Evolutionary conservation across 2,888 invertebrate species (phyloP).

Genomic region (Physocephala rufipes): DNA sequence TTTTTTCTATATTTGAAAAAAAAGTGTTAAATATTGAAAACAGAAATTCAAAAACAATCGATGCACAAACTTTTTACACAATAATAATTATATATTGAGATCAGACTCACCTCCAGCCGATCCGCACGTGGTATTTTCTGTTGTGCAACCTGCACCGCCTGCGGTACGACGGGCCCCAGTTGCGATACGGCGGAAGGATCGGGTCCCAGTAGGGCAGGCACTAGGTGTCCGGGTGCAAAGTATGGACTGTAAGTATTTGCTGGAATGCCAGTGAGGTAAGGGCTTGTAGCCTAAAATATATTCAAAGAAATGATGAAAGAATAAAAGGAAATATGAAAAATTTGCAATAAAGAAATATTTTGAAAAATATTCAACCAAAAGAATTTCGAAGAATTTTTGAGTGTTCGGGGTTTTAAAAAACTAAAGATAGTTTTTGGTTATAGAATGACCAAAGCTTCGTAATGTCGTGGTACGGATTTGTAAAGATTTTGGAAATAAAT

Average conservation of each 20-base stretch:
- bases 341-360: background rate
- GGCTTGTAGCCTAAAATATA: constrained; percentile 84
- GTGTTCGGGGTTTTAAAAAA: too few species aligned
- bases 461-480: too few species aligned
- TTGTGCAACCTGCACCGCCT: constrained; percentile 87
- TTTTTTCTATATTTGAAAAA: background rate
- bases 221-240: constrained; percentile 87
- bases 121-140: constrained; percentile 95
- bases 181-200: constrained; percentile 84
- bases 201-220: constrained; percentile 89
- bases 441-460: too few species aligned
- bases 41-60: constrained; percentile 38
- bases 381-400: background rate
- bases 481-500: too few species aligned
- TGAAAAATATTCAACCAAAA: too few species aligned
- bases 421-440: too few species aligned
- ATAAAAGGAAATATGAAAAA: constrained; percentile 17
- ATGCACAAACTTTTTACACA: constrained; percentile 7
- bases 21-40: constrained; percentile 33
- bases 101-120: constrained; percentile 89
- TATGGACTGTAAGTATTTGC: constrained; percentile 92
- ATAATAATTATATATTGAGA: constrained; percentile 6
- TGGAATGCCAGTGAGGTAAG: constrained; percentile 91
- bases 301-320: too few species aligned
- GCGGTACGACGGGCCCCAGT: constrained; percentile 80